phyloP scores from a whole-genome alignment of 1,140 invertebrate species.

The Aricia agestis region DNA sequence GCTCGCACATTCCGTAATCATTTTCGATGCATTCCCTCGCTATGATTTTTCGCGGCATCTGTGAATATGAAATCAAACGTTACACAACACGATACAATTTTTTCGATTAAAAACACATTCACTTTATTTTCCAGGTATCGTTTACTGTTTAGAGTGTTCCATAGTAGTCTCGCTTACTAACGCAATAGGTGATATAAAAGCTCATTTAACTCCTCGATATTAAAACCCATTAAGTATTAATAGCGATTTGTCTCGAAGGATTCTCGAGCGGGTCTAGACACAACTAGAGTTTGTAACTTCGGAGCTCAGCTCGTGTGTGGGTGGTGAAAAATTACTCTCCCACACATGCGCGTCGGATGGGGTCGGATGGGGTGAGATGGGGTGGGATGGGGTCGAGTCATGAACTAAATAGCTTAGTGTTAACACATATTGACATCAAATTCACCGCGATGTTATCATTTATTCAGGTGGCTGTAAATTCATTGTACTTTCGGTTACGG shows the following conservation, averaged over 20 bases:
- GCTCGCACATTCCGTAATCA: slow-evolving; percentile 71
- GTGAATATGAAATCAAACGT: slow-evolving; percentile 43
- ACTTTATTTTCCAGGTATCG: slow-evolving; percentile 38
- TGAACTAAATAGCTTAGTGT: slow-evolving; percentile 77
- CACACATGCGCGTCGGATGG: slow-evolving; percentile 43
- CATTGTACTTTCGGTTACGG: slow-evolving; percentile 58
- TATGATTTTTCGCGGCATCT: slow-evolving; percentile 71
- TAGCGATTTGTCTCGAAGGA: slow-evolving; percentile 47
- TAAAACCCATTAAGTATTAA: slow-evolving; percentile 9
- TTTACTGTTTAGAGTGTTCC: too few relatives aligned
- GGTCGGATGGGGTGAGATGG: slow-evolving; percentile 27
- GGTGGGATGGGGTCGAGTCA: slow-evolving; percentile 60
- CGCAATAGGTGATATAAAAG: too few relatives aligned
- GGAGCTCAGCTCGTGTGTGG: slow-evolving; percentile 58
- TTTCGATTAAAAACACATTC: slow-evolving; percentile 30
- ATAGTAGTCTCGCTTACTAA: too few relatives aligned
- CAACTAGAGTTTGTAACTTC: slow-evolving; percentile 72
- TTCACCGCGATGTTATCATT: slow-evolving; percentile 75
- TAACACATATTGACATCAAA: slow-evolving; percentile 77
- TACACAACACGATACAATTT: background rate
- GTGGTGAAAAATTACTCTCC: slow-evolving; percentile 71
- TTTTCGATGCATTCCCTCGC: slow-evolving; percentile 75
- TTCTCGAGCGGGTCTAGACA: slow-evolving; percentile 67
- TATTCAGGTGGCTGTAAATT: slow-evolving; percentile 70
- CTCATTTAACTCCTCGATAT: background rate